phyloP scores from a whole-genome alignment of 1,140 invertebrate genomes.

The Meloidogyne chitwoodi region DNA sequence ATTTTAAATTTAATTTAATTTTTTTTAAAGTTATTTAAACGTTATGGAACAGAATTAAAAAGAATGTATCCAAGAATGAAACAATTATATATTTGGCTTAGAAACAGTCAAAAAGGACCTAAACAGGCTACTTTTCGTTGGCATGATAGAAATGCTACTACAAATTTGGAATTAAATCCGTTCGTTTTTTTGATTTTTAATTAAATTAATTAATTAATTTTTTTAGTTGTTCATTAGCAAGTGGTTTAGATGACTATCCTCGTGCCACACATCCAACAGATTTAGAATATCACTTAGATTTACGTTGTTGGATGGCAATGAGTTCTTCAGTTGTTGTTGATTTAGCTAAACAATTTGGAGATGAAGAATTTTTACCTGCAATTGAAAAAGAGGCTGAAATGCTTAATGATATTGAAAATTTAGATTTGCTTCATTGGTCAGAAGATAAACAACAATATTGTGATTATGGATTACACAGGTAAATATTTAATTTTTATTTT shows the following conservation, averaged over 20 bases:
- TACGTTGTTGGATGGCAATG: slow-evolving; percentile 91
- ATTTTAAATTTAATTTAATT: not conserved
- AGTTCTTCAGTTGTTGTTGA: slow-evolving; percentile 76
- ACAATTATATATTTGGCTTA: slow-evolving; percentile 92
- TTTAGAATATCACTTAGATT: slow-evolving; percentile 85
- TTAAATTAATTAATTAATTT: slow-evolving; percentile 57
- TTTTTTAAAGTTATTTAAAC: slow-evolving; percentile 43
- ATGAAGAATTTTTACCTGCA: slow-evolving; percentile 26
- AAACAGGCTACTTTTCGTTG: slow-evolving; percentile 66
- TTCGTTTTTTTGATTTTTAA: slow-evolving; percentile 57
- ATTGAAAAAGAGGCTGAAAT: slow-evolving; percentile 21
- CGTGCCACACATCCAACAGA: slow-evolving; percentile 86
- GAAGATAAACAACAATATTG: slow-evolving; percentile 31
- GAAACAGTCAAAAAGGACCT: slow-evolving; percentile 79
- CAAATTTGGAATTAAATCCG: slow-evolving; percentile 81
- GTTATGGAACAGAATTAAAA: slow-evolving; percentile 60
- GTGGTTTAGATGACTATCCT: slow-evolving; percentile 94
- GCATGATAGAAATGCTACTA: slow-evolving; percentile 75
- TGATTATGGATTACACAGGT: slow-evolving; percentile 44
- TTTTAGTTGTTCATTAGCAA: slow-evolving; percentile 75
- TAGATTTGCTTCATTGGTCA: slow-evolving; percentile 49
- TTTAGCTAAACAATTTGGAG: slow-evolving; percentile 67
- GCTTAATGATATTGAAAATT: slow-evolving; percentile 41
- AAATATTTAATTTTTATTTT: slow-evolving; percentile 13
- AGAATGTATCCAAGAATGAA: slow-evolving; percentile 68